Evolutionary conservation across 1,140 invertebrate genomes (phyloP), one percentile per base, ranked within the genome.

Genomic region (Zaprionus vittiger): DNA sequence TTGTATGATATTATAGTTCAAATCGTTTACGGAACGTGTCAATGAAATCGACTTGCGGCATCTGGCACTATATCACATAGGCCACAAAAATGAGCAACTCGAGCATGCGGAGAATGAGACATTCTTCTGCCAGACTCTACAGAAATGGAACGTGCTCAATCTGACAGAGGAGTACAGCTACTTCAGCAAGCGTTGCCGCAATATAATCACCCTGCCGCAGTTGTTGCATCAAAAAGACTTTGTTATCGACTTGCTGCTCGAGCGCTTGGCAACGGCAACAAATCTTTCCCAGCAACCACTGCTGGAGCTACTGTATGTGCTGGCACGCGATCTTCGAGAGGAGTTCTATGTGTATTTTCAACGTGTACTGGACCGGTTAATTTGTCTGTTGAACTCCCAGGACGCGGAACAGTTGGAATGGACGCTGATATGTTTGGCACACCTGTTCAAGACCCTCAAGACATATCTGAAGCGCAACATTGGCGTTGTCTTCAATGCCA

Each of bases 361-460:
- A 15, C 86, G 93, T 1, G 93, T 98, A 79, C 91, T 96, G 5
- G 94, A 95, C 62, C 93, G 96, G 15, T 93, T 97, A 3, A 95
- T 97, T 15, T 94, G 94, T 66, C 93, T 98, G 20, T 91, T 98
- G 5, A 94, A 96, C 70, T 96, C 95, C 4, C 96, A 97, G 93
- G 95, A 98, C 91, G 93, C 95, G 2, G 97, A 98, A 52, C 94
- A 96, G 69, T 91, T 99, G 52, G 97, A 98, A 93, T 96, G 96
- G 94, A 95, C 95, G 1, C 96, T 99, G 56, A 95, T 96, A 12
- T 95, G 96, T 83, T 92, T 99, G 31, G 97, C 98, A 1, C 97
- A 98, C 93, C 86, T 99, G 17, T 98, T 98, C 90, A 98, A 98
- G 94, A 96, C 96, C 65, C 93, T 98, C 14, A 97, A 97, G 95